Percentiles rank a stretch among this genome's conserved stretches.
Conservation (phyloP, 2,113 vertebrate genomes). For the Myiagra hebetior region DNA sequence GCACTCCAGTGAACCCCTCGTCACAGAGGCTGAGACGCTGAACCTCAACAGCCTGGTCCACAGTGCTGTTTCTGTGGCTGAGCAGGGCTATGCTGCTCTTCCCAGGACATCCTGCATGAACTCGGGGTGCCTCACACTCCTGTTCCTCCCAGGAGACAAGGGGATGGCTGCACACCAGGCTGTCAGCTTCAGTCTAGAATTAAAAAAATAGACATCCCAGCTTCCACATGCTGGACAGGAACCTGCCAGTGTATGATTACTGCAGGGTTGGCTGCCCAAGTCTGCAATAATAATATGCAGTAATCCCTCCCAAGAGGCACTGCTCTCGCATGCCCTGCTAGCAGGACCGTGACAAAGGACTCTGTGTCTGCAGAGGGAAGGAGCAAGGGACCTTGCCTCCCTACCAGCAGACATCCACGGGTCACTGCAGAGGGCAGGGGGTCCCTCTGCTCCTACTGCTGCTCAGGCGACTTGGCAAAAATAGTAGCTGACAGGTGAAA, state of each 20-base stretch:
- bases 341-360: neutral
- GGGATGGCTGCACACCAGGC: neutral
- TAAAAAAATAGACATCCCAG: neutral
- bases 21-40: neutral
- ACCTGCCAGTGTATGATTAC: neutral
- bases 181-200: neutral
- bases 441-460: neutral
- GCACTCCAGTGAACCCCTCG: neutral
- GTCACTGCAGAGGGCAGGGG: neutral
- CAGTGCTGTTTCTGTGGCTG: neutral
- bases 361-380: neutral
- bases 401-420: accelerated
- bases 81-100: accelerated
- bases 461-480: neutral
- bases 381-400: neutral
- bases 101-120: accelerated
- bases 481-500: neutral
- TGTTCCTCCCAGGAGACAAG: neutral
- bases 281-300: neutral
- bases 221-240: neutral
- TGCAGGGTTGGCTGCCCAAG: neutral
- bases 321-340: neutral
- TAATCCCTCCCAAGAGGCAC: neutral
- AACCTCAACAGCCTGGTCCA: accelerated
- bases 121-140: neutral